These are phyloP conservation scores for Ceramica pisi DNA, from an alignment of 2,888 invertebrate genomes.

Conservation along the genomic window DNA sequence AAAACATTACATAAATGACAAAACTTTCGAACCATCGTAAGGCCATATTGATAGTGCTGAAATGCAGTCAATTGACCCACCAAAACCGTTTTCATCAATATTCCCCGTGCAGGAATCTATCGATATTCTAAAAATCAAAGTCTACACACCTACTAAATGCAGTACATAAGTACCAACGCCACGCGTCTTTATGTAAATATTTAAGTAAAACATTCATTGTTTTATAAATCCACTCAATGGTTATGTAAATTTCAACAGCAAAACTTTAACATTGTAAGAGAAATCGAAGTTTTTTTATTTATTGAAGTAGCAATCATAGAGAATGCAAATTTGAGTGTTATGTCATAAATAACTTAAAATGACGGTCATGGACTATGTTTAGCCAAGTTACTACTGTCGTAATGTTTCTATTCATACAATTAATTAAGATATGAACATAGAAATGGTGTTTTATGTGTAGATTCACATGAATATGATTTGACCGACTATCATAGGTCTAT, in stretches of 20 bases:
- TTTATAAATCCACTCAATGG: constrained; percentile 65
- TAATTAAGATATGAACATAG: not conserved
- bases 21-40: too few relatives aligned
- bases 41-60: too few relatives aligned
- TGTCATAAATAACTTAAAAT: constrained; percentile 17
- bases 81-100: not conserved
- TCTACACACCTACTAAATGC: not conserved
- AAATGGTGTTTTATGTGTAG: not conserved
- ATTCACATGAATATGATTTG: not conserved
- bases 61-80: not conserved
- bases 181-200: constrained; percentile 70
- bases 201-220: constrained; percentile 62
- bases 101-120: not conserved
- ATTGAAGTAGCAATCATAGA: not conserved
- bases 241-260: constrained; percentile 59
- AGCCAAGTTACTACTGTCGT: not conserved
- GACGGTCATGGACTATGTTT: not conserved
- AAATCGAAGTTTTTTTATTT: constrained; percentile 13
- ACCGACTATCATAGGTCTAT: not conserved
- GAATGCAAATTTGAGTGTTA: constrained; percentile 10
- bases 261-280: constrained; percentile 51
- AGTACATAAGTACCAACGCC: constrained; percentile 35
- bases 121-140: not conserved
- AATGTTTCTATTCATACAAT: constrained; percentile 28
- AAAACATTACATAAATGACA: too few relatives aligned